Conservation (phyloP, 2,113 vertebrate species). For the Hippocampus comes region DNA sequence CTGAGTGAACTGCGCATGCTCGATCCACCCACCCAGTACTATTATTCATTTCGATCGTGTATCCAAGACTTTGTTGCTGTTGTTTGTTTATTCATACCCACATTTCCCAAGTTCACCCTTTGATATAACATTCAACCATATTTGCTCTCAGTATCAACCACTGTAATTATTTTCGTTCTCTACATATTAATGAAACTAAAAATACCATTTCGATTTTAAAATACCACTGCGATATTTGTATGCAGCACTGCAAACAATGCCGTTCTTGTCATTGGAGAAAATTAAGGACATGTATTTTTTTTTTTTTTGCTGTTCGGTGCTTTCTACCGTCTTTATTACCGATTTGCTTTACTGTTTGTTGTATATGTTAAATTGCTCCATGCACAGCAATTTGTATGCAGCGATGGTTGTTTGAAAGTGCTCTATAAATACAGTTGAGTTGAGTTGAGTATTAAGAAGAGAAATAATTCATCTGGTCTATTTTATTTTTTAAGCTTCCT, state of each 20-base stretch:
- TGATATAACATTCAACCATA: not conserved
- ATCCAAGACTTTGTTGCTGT: not conserved
- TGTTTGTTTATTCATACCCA: too few relatives aligned
- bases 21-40: conserved; percentile 62
- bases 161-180: not conserved
- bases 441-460: not conserved
- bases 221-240: not conserved
- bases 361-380: too few relatives aligned
- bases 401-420: too few relatives aligned
- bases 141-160: not conserved
- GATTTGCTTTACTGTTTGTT: too few relatives aligned
- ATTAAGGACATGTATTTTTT: not conserved
- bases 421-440: too few relatives aligned
- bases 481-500: not conserved
- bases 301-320: too few relatives aligned
- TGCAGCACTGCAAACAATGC: not conserved
- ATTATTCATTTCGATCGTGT: not conserved
- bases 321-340: too few relatives aligned
- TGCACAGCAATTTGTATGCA: too few relatives aligned
- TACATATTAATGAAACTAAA: not conserved
- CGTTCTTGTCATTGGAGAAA: not conserved
- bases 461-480: not conserved
- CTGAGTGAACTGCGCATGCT: conserved; percentile 74
- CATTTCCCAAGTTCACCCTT: not conserved
- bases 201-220: not conserved